Percentiles rank a stretch among this genome's conserved stretches.
phyloP scores from a whole-genome alignment of 2,888 invertebrate genomes.

The Noctua janthe region DNA sequence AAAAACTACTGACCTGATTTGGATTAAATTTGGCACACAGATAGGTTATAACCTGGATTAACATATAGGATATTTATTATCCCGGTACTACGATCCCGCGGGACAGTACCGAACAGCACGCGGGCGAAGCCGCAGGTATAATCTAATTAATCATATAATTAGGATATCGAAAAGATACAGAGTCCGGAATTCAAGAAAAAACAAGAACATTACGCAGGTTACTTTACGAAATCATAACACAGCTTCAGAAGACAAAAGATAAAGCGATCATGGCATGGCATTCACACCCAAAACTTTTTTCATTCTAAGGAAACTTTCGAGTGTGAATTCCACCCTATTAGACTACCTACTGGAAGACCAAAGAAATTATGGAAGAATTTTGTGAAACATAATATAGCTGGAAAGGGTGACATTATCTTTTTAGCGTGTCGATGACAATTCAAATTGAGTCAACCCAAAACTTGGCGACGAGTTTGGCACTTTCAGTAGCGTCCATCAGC shows the following conservation, averaged over 20 bases:
- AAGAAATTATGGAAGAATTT: not conserved
- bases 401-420: too few species aligned
- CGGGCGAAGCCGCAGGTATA: too few species aligned
- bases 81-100: too few species aligned
- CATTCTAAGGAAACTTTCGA: not conserved
- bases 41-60: too few species aligned
- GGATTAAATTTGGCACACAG: too few species aligned
- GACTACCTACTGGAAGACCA: not conserved
- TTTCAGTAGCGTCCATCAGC: too few species aligned
- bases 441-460: too few species aligned
- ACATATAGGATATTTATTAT: too few species aligned
- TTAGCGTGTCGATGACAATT: too few species aligned
- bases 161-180: constrained; percentile 21
- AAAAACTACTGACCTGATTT: too few species aligned
- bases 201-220: not conserved
- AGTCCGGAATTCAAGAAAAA: not conserved
- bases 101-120: too few species aligned
- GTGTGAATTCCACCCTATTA: not conserved
- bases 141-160: constrained; percentile 17
- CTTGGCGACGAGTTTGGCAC: too few species aligned
- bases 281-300: not conserved
- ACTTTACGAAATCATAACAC: not conserved
- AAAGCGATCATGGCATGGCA: not conserved
- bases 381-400: not conserved
- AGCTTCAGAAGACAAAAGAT: not conserved